phyloP scores from a whole-genome alignment of 2,797 vertebrate genomes.

The Nasua narica region DNA sequence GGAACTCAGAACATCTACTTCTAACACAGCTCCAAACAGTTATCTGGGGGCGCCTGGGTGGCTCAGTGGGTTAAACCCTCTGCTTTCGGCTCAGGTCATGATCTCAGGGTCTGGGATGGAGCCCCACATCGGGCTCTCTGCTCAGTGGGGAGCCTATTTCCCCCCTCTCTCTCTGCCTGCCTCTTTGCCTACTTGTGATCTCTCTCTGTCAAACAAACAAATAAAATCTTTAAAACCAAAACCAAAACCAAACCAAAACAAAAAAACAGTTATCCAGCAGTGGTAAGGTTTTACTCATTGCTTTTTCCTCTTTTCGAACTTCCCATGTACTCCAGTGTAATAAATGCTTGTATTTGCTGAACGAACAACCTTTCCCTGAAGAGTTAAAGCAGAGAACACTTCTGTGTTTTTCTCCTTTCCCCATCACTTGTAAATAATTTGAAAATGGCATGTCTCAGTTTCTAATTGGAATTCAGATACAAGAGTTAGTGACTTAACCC shows the following conservation, averaged over 20 bases:
- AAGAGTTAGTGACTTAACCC: not conserved
- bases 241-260: too few relatives aligned
- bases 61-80: too few relatives aligned
- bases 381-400: constrained; percentile 25
- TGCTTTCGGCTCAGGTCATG: too few relatives aligned
- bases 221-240: too few relatives aligned
- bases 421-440: constrained; percentile 37
- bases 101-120: too few relatives aligned
- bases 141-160: too few relatives aligned
- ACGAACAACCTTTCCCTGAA: not conserved
- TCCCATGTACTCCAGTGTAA: not conserved
- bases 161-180: too few relatives aligned
- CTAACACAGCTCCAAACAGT: not conserved
- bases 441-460: not conserved
- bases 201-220: too few relatives aligned
- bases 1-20: not conserved
- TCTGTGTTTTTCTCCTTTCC: not conserved
- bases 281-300: not conserved
- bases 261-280: not conserved
- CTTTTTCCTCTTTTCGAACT: not conserved
- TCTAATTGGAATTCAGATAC: not conserved
- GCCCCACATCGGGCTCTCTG: too few relatives aligned
- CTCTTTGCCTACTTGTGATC: too few relatives aligned
- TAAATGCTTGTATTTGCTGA: not conserved
- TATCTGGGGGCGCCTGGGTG: not conserved